Evolutionary conservation across 2,113 vertebrate species (phyloP).

Genomic region (Barnardius zonarius): DNA sequence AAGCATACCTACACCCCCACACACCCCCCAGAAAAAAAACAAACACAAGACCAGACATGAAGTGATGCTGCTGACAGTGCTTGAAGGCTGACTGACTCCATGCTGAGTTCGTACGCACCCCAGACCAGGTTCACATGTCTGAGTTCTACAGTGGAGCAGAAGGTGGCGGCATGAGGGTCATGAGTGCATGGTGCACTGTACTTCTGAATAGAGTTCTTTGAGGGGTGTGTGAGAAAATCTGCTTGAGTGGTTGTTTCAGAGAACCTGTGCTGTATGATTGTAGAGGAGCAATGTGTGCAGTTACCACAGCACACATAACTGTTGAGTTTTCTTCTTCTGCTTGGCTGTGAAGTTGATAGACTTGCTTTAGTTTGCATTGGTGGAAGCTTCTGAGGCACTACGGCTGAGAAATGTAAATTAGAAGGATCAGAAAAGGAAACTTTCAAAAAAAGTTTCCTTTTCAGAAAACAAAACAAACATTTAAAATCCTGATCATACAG

Average conservation of each 20-base stretch:
- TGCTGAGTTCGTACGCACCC: fast-evolving
- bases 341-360: not conserved
- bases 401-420: not conserved
- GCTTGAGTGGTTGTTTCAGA: not conserved
- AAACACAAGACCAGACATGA: not conserved
- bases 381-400: not conserved
- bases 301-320: not conserved
- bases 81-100: not conserved
- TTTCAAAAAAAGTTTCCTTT: not conserved
- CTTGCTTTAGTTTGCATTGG: not conserved
- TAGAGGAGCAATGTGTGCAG: not conserved
- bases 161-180: not conserved
- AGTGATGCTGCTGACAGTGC: not conserved
- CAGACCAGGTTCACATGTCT: not conserved
- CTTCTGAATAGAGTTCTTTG: not conserved
- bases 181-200: not conserved
- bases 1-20: no score
- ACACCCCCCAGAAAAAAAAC: not conserved
- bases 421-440: not conserved
- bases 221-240: not conserved
- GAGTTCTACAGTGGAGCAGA: not conserved
- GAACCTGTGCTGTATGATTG: fast-evolving
- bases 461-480: not conserved
- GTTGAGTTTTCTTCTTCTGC: not conserved
- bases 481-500: not conserved